phyloP scores from a whole-genome alignment of 2,113 vertebrate species.

The Oreocharis arfaki region DNA sequence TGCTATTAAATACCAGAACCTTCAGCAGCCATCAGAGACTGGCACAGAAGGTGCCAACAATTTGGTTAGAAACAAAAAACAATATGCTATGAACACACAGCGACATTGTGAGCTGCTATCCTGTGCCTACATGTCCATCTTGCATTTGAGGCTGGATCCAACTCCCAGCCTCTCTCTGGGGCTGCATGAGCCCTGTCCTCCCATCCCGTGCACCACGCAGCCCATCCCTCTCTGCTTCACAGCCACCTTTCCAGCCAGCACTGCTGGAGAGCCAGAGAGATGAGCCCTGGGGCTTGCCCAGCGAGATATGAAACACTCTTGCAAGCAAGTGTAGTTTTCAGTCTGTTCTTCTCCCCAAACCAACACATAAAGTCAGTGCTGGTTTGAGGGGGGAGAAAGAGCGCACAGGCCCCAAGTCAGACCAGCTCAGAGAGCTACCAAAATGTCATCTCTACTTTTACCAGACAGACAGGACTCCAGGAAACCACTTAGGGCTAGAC shows the following conservation, averaged over 20 bases:
- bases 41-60: neutral
- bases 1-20: neutral
- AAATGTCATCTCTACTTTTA: neutral
- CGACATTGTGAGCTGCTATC: neutral
- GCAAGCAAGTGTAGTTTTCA: neutral
- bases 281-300: rapidly evolving
- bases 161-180: rapidly evolving
- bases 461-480: neutral
- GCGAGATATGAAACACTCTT: neutral
- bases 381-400: neutral
- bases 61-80: neutral
- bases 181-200: neutral
- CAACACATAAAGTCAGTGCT: neutral
- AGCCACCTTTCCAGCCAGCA: neutral
- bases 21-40: neutral
- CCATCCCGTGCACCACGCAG: rapidly evolving
- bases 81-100: rapidly evolving
- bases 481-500: neutral
- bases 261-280: neutral
- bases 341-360: neutral
- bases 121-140: neutral
- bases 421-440: neutral
- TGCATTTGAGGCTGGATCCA: no score
- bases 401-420: neutral
- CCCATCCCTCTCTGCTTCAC: neutral